A percentile compares a stretch with the other conserved stretches of the same genome.
Evolutionary conservation across 2,113 vertebrate species (phyloP).

Genomic region (Carassius carassius): DNA sequence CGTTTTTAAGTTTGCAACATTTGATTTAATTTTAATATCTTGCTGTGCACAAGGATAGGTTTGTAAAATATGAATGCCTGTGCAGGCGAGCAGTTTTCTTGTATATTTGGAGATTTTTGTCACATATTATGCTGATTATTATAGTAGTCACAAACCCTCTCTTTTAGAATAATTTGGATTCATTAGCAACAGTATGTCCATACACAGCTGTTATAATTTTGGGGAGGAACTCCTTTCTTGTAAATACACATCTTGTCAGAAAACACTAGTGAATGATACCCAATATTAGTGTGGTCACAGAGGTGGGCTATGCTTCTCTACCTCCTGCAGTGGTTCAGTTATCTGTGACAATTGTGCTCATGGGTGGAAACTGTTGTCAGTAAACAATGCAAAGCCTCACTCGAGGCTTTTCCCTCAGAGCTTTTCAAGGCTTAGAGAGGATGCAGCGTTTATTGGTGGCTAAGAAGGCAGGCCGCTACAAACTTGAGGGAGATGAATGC

Average conservation of each 20-base stretch:
- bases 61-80: not conserved
- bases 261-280: not conserved
- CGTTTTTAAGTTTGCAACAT: no score
- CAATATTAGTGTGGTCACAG: constrained; percentile 13
- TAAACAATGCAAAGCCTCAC: constrained; percentile 6
- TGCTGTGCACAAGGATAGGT: not conserved
- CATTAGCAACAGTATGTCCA: not conserved
- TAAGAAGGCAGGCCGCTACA: constrained; percentile 10
- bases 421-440: constrained; percentile 18
- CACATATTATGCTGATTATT: not conserved
- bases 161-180: not conserved
- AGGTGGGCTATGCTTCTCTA: not conserved
- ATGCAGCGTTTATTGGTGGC: constrained; percentile 37
- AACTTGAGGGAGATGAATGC: constrained; percentile 30
- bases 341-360: constrained; percentile 2
- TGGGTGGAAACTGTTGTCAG: constrained; percentile 17
- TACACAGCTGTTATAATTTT: not conserved
- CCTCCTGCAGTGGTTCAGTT: constrained; percentile 2
- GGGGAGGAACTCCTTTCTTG: not conserved
- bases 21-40: not conserved
- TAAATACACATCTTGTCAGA: not conserved
- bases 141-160: not conserved
- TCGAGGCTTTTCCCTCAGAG: not conserved
- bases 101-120: no score
- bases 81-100: no score